These are phyloP conservation scores for Anolis sagrei DNA, from an alignment of 2,113 vertebrate genomes.

Conservation along the genomic window DNA sequence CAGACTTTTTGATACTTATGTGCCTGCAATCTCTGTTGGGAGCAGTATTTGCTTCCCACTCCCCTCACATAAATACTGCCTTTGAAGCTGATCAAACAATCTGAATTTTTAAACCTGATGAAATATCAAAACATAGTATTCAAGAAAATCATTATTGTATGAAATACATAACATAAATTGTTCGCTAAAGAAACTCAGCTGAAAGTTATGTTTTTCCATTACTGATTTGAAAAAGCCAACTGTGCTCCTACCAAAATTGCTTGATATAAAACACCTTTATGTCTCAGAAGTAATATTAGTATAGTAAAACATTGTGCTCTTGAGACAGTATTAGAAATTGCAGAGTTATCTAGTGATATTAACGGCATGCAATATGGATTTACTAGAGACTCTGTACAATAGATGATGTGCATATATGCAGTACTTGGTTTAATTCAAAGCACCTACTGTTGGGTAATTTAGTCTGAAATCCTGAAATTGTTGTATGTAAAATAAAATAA, in stretches of 20 bases:
- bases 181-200: not conserved
- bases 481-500: conserved; percentile 1
- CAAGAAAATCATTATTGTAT: not conserved
- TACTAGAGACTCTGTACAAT: not conserved
- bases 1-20: not conserved
- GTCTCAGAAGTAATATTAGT: not conserved
- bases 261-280: not conserved
- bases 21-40: not conserved
- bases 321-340: not conserved
- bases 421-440: not conserved
- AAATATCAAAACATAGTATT: conserved; percentile 14
- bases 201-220: conserved; percentile 1
- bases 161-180: not conserved
- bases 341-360: not conserved
- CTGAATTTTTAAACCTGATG: not conserved
- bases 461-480: not conserved
- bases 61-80: not conserved
- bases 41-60: not conserved
- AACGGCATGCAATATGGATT: not conserved
- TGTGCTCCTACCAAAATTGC: not conserved
- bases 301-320: not conserved
- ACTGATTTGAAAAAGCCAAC: not conserved
- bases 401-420: too few species aligned
- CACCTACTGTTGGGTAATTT: not conserved
- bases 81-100: not conserved